phyloP scores from a whole-genome alignment of 2,797 vertebrate genomes.

The Macropodus opercularis region DNA sequence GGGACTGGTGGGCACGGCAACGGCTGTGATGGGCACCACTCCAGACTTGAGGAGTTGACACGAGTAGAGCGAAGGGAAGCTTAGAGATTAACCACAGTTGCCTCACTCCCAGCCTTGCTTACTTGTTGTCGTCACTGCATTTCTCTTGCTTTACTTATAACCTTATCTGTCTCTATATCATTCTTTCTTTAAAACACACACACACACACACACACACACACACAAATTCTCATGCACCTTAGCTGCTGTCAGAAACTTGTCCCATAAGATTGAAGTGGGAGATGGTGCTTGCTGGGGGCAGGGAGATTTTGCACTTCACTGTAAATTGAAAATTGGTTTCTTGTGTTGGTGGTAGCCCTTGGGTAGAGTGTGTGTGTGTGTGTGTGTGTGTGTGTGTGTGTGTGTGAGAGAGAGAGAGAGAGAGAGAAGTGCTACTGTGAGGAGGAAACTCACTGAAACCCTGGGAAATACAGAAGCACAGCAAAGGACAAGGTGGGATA shows the following conservation, averaged over 20 bases:
- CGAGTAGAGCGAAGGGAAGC: constrained; percentile 46
- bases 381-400: constrained; percentile 19
- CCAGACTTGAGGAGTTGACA: constrained; percentile 45
- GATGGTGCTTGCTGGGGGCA: constrained; percentile 64
- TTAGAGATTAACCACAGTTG: constrained; percentile 31
- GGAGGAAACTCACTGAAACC: constrained; percentile 22
- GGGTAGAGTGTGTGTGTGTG: constrained; percentile 42
- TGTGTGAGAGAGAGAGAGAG: constrained; percentile 24
- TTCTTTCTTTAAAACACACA: constrained; percentile 24
- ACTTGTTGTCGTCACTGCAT: constrained; percentile 5
- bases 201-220: constrained; percentile 23
- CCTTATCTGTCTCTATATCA: constrained; percentile 12
- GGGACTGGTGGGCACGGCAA: constrained; percentile 64
- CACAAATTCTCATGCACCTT: constrained; percentile 37
- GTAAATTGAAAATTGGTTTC: constrained; percentile 82
- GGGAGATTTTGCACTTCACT: constrained; percentile 82
- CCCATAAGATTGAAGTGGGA: constrained; percentile 54
- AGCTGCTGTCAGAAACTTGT: constrained; percentile 58
- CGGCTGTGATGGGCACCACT: constrained; percentile 41
- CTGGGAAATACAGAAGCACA: constrained; percentile 14
- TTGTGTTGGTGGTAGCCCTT: constrained; percentile 72
- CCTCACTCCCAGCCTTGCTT: constrained; percentile 20
- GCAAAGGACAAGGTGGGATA: not conserved
- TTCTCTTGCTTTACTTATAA: constrained; percentile 13
- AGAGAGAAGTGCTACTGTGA: constrained; percentile 32